Evolutionary conservation across 2,113 vertebrate species (phyloP), one percentile per base, ranked within the genome.

Genomic region (Hemiprocne comata): DNA sequence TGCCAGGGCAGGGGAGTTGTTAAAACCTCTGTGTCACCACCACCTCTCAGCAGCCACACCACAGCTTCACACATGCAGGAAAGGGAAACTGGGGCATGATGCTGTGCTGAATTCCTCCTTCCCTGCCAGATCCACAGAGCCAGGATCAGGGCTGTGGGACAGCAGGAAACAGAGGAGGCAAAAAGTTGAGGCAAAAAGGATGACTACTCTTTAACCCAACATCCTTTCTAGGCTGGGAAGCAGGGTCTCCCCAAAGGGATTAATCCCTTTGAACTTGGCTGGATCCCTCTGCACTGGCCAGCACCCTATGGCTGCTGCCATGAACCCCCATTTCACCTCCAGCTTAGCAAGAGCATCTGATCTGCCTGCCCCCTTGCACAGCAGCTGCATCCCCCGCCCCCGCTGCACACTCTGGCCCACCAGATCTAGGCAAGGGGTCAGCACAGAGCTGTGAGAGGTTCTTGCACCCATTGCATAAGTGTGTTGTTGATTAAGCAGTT

Each of bases 381-480:
- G 1, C 2, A 14, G 70, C 46, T 6, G 13, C 13, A 0, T 24
- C 26, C n/a, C 60, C 28, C 51, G 61, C 71, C n/a, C 33, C 44
- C 79, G 14, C 24, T 5, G 19, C 13, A 13, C 38, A 6, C 50
- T 36, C 29, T 11, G 5, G 38, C 54, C 87, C 57, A 33, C 7
- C 60, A 29, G 74, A 97, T 95, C 73, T 96, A 25, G 96, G 96
- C 64, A 95, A 97, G 93, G 91, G 96, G 96, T 95, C 72, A 92
- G 64, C 10, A 1, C 2, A 1, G 88, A 92, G 93, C 94, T 3
- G 65, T 17, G 85, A 23, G 94, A 6, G 61, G 70, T 73, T 94
- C 95, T 90, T 95, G 95, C 92, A 93, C 88, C 84, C 76, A 10
- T 97, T 97, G 97, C 95, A 93, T 95, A 95, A 97, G 71, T 25